These are phyloP conservation scores for Oligia strigilis DNA, from an alignment of 2,888 invertebrate species.

Conservation along the genomic window DNA sequence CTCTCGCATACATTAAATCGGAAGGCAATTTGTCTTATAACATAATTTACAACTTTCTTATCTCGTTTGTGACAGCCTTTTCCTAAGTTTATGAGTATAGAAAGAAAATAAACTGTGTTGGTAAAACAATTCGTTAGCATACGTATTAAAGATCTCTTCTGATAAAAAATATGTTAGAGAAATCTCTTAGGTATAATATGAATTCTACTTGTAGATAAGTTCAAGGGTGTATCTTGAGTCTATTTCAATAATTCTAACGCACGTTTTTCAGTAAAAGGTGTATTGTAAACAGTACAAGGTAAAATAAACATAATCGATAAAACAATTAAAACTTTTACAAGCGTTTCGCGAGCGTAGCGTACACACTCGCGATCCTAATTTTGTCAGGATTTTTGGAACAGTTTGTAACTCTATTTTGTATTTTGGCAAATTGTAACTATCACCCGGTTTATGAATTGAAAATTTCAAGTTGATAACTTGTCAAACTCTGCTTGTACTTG, in stretches of 20 bases:
- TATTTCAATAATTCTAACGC: neutral
- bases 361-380: no score
- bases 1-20: slow-evolving; percentile 29
- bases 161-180: neutral
- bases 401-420: neutral
- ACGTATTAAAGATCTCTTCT: slow-evolving; percentile 10
- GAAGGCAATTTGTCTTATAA: slow-evolving; percentile 49
- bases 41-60: slow-evolving; percentile 53
- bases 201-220: neutral
- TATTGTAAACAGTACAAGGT: no score
- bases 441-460: neutral
- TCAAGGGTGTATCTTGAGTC: neutral
- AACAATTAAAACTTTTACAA: no score
- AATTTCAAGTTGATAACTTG: no score
- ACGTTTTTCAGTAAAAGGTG: neutral
- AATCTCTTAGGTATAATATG: neutral
- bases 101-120: slow-evolving; percentile 34
- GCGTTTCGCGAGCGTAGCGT: no score
- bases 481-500: neutral
- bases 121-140: slow-evolving; percentile 33
- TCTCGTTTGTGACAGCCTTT: slow-evolving; percentile 36
- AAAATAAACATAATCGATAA: neutral
- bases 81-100: slow-evolving; percentile 45
- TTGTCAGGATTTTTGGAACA: neutral
- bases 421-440: neutral